Evolutionary conservation across 2,113 vertebrate species (phyloP), one percentile per base, ranked within the genome.

Genomic region (Dasyurus viverrinus): DNA sequence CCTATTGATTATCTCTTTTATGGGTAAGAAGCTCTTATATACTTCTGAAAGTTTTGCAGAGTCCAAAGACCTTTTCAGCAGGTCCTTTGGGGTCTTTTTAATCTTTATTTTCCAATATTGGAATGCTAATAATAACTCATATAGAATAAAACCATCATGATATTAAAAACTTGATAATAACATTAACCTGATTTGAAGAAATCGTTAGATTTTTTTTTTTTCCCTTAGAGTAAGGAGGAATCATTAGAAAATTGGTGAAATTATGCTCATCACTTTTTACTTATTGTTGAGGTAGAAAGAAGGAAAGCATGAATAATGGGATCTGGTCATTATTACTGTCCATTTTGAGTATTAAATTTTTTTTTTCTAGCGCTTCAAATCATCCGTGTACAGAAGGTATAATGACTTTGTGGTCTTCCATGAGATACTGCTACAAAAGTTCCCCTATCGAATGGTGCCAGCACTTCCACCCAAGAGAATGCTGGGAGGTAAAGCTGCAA

Each of bases 351-450:
- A 0, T 19, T n/a, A 76, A 47, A 53, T 0, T 6, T 48, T 36
- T 30, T 30, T 50, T 54, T 93, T 94, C 2, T 92, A 99, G 99
- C 98, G 99, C 48, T 99, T 99, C 97, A 99, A 98, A 97, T 98
- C 99, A 92, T 99, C 99, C 0, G 99, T 99, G 93, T 99, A 99
- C 60, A 97, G 99, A 9, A 98, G 99, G 25, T 99, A 99, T 94
- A 99, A 99, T 0, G 99, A 99, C 93, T 99, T 99, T 1, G 99
- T 99, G 96, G 99, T 99, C 97, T 99, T 99, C 98, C 99, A 99
- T 0, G 99, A 99, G 97, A 98, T 99, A 97, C 98, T 99, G 97
- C 99, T 99, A 8, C 99, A 99, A 98, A 99, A 99, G 96, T 99
- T 99, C 96, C 99, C 99, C 0, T 99, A 99, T 96, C 99, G 99